Conservation (phyloP, 2,888 invertebrate genomes). For the Melipona bicolor region DNA sequence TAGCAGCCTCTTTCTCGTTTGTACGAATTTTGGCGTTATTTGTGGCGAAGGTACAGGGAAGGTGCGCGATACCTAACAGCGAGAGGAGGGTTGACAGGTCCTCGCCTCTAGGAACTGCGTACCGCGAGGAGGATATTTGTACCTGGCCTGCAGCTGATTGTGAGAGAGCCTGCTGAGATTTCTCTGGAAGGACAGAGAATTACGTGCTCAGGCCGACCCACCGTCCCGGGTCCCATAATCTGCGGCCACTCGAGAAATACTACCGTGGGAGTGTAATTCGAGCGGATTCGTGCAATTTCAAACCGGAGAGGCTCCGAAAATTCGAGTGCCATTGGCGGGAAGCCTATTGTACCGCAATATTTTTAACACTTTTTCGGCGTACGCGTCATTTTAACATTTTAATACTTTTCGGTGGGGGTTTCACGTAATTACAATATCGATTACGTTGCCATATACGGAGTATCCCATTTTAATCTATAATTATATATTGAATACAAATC, state of each 20-base stretch:
- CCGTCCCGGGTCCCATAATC: conserved; percentile 51
- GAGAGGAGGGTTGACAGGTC: too few species aligned
- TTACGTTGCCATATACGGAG: too few species aligned
- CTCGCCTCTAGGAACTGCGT: conserved; percentile 12
- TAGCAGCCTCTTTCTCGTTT: not conserved
- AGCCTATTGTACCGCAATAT: not conserved
- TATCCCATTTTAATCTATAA: too few species aligned
- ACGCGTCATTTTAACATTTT: too few species aligned
- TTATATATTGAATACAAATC: too few species aligned
- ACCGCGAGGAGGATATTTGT: conserved; percentile 39
- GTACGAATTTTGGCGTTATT: conserved; percentile 30
- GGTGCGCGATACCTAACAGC: not conserved
- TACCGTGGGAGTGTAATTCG: conserved; percentile 12
- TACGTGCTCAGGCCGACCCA: conserved; percentile 44
- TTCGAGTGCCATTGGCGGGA: not conserved
- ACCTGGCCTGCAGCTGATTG: conserved; percentile 43
- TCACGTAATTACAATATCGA: too few species aligned
- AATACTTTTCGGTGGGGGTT: too few species aligned
- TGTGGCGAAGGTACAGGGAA: not conserved
- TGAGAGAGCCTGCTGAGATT: conserved; percentile 64
- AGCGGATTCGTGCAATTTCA: not conserved
- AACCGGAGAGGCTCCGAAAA: not conserved
- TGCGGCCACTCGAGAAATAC: conserved; percentile 52
- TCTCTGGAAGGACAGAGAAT: conserved; percentile 62
- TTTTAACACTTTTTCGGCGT: too few species aligned